Conservation (phyloP, 1,140 invertebrate genomes). For the Steinernema khuongi region DNA sequence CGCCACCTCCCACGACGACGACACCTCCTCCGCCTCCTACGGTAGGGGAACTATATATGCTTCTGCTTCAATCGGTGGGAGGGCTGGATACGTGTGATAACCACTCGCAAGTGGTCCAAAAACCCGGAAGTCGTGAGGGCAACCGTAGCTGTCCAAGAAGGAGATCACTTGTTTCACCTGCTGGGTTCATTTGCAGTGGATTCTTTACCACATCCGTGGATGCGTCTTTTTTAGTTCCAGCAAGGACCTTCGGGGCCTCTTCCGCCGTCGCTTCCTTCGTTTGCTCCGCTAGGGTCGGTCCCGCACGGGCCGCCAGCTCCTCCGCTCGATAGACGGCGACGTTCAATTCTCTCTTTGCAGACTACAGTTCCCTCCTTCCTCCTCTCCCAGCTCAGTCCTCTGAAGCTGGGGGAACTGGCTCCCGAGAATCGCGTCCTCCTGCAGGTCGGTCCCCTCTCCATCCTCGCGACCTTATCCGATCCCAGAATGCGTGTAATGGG, state of each 20-base stretch:
- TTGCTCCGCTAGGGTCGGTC: neutral
- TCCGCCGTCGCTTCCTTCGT: neutral
- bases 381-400: neutral
- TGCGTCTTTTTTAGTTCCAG: neutral
- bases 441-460: neutral
- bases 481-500: neutral
- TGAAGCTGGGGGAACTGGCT: neutral
- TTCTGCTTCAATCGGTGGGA: neutral
- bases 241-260: neutral
- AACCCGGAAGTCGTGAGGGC: too few relatives aligned
- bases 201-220: too few relatives aligned
- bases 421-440: neutral
- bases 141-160: neutral
- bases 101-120: too few relatives aligned
- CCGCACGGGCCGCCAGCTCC: too few relatives aligned
- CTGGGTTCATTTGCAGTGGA: too few relatives aligned
- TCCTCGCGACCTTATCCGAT: neutral
- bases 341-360: neutral
- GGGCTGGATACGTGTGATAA: too few relatives aligned
- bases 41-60: neutral
- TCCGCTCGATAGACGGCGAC: neutral
- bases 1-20: neutral
- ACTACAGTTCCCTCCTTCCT: neutral
- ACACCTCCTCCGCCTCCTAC: neutral
- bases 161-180: neutral